These are phyloP conservation scores for Drosophila melanogaster DNA, from an alignment of 1,140 invertebrate genomes.

Conservation along the genomic window DNA sequence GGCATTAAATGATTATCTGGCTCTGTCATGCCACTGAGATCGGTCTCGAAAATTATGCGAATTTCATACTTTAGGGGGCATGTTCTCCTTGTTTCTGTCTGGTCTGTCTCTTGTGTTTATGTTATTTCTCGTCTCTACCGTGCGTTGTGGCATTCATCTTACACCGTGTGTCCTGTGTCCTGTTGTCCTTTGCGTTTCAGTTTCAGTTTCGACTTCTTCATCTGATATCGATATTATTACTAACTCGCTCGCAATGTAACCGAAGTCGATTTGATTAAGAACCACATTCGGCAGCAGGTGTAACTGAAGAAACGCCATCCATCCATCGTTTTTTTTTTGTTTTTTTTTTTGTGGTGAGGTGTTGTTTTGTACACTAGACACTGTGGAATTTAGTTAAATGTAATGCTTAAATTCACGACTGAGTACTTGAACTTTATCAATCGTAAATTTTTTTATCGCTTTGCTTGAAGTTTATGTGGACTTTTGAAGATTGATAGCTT, in stretches of 20 bases:
- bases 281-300: background rate
- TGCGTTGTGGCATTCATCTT: conserved; percentile 9
- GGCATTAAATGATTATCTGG: conserved; percentile 63
- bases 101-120: conserved; percentile 24
- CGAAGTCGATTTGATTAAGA: background rate
- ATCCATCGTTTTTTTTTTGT: background rate
- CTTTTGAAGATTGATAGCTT: background rate
- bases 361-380: background rate
- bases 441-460: conserved; percentile 1
- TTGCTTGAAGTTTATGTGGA: background rate
- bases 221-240: conserved; percentile 40
- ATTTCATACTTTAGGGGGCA: conserved; percentile 49
- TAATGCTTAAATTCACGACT: background rate
- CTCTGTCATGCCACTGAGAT: conserved; percentile 58
- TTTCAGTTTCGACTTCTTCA: conserved; percentile 18
- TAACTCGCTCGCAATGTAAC: conserved; percentile 4
- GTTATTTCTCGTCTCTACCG: conserved; percentile 13
- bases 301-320: background rate
- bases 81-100: conserved; percentile 23
- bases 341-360: background rate
- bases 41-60: conserved; percentile 57
- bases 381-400: background rate
- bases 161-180: background rate
- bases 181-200: background rate
- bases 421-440: background rate